Conservation (phyloP, 1,140 invertebrate species). For the Dendrolimus kikuchii region DNA sequence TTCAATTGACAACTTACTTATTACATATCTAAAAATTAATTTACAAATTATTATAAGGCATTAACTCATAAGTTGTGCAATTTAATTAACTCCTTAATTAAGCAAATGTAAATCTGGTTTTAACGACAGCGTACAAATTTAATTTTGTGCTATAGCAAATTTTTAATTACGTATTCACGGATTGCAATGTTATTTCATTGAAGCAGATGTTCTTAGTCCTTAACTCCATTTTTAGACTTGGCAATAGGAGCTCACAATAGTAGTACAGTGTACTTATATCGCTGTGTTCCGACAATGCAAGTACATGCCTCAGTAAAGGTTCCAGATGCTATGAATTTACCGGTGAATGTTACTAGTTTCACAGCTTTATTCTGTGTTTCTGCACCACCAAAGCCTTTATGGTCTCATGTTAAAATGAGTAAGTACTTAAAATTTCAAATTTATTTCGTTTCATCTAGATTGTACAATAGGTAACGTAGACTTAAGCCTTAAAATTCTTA, state of each 20-base stretch:
- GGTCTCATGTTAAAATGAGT: slow-evolving; percentile 31
- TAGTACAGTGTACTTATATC: slow-evolving; percentile 72
- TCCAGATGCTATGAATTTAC: slow-evolving; percentile 65
- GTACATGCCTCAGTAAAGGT: slow-evolving; percentile 51
- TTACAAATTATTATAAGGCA: background rate
- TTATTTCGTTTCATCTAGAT: background rate
- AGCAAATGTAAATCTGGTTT: background rate
- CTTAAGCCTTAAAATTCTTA: too few species aligned
- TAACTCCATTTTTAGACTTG: slow-evolving; percentile 64
- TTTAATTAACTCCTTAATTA: background rate
- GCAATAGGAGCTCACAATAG: slow-evolving; percentile 77
- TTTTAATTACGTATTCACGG: too few species aligned
- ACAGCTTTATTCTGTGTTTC: slow-evolving; percentile 62
- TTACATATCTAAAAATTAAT: too few species aligned
- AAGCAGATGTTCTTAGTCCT: too few species aligned
- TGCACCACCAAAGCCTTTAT: slow-evolving; percentile 18
- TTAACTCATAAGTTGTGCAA: background rate
- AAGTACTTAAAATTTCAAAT: slow-evolving; percentile 1
- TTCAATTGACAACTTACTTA: too few species aligned
- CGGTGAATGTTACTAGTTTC: slow-evolving; percentile 64
- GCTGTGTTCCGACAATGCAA: slow-evolving; percentile 73
- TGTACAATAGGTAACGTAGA: too few species aligned
- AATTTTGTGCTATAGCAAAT: too few species aligned
- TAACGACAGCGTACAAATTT: too few species aligned
- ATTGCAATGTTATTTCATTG: too few species aligned